Conservation (phyloP, 2,888 invertebrate species). For the Cheilosia grossa region DNA sequence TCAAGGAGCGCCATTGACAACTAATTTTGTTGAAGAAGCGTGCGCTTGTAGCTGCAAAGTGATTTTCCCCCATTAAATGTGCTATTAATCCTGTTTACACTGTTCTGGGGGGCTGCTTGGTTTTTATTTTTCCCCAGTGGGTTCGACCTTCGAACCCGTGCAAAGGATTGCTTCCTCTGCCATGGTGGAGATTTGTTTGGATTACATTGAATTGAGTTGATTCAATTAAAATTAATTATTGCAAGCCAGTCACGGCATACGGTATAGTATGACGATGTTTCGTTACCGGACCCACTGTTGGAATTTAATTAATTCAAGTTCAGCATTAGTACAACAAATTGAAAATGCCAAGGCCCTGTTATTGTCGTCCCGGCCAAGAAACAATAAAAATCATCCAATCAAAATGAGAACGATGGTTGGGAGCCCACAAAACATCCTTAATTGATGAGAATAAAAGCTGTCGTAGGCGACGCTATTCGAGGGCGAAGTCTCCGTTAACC, state of each 20-base stretch:
- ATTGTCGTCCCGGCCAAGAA: neutral
- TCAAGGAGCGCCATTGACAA: slow-evolving; percentile 20
- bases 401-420: slow-evolving; percentile 1
- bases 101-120: neutral
- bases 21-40: slow-evolving; percentile 29
- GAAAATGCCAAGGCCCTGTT: neutral
- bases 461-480: neutral
- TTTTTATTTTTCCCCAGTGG: neutral
- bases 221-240: slow-evolving; percentile 41
- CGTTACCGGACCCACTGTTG: neutral
- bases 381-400: slow-evolving; percentile 40
- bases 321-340: slow-evolving; percentile 1
- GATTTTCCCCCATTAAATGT: slow-evolving; percentile 37
- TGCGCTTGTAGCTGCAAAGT: slow-evolving; percentile 21
- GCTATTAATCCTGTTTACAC: slow-evolving; percentile 46
- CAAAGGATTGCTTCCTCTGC: slow-evolving; percentile 5
- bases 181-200: slow-evolving; percentile 24
- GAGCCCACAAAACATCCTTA: slow-evolving; percentile 31
- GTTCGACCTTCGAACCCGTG: neutral
- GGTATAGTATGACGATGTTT: neutral
- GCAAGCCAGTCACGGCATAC: neutral
- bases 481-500: slow-evolving; percentile 20
- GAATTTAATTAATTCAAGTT: slow-evolving; percentile 43
- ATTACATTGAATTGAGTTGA: slow-evolving; percentile 26
- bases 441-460: slow-evolving; percentile 30